These are phyloP conservation scores for Muscina levida DNA, from an alignment of 2,888 invertebrate genomes.

Conservation along the genomic window DNA sequence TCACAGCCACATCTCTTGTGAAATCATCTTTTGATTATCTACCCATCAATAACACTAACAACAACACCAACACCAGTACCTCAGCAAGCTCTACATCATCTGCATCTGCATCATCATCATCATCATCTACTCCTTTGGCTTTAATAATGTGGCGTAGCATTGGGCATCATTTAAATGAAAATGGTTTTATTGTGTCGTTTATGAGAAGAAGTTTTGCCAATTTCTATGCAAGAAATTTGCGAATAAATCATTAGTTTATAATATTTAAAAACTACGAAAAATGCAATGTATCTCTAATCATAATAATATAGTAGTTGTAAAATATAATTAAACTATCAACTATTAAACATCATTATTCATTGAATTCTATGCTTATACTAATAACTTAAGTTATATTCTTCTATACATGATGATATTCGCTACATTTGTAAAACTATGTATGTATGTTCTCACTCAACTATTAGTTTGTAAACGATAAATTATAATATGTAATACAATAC, in stretches of 20 bases:
- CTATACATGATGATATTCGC: no score
- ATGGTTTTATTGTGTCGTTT: constrained; percentile 70
- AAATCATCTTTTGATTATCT: background rate
- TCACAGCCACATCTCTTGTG: constrained; percentile 43
- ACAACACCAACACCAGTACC: no score
- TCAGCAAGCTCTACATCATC: constrained; percentile 33
- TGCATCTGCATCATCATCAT: constrained; percentile 37
- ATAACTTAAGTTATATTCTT: background rate
- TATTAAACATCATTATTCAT: background rate
- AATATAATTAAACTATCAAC: no score
- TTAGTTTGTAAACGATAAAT: no score
- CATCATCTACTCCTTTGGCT: constrained; percentile 37
- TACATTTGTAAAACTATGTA: no score
- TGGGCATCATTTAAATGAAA: constrained; percentile 64
- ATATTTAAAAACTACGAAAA: no score
- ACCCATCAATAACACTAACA: constrained; percentile 20
- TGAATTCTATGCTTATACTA: background rate
- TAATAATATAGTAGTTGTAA: no score
- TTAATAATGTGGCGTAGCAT: constrained; percentile 66
- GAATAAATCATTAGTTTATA: constrained; percentile 7
- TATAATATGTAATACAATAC: no score
- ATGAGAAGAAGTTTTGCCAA: constrained; percentile 70
- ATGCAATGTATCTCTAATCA: no score
- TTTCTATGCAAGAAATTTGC: constrained; percentile 70
- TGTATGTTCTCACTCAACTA: no score